Evolutionary conservation across 2,888 invertebrate species (phyloP), one percentile per base, ranked within the genome.

Genomic region (Clepsis dumicolana): DNA sequence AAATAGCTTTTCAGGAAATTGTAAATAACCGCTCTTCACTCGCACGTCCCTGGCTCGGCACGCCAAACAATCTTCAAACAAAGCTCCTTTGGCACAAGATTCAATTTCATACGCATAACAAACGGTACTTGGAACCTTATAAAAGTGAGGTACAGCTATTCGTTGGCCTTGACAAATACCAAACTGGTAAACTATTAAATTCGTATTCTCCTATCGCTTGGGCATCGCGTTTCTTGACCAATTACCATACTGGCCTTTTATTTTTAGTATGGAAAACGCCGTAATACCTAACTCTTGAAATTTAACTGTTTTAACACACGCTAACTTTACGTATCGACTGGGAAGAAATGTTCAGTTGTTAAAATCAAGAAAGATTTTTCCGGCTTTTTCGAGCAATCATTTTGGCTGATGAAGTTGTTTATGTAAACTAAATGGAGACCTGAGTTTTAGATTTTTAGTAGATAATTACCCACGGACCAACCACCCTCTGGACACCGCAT

Each of bases 281-380:
- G 61, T 44, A 25, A 18, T 41, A 32, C 25, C 25, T 32, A 38
- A 48, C 21, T 56, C 14, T 32, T 54, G 4, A 14, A 10, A 1
- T 61, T 56, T 25, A 61, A 67, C 10, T 56, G 62, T 67, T 48
- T 24, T 3, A 14, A 38, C 18, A 50, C 67, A 67, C 67, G 67
- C 62, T 0, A 62, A 44, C 16, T 48, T 62, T 56, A 10, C 10
- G 5, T n/a, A 18, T 50, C 2, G 38, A 18, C 18, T 10, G 44
- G 2, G 8, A 44, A 44, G 8, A 29, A 29, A 29, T 8, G 29
- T 29, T 29, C n/a, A n/a, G n/a, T n/a, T n/a, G n/a, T n/a, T n/a
- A n/a, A n/a, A n/a, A n/a, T n/a, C n/a, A n/a, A n/a, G n/a, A n/a
- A n/a, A n/a, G n/a, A n/a, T n/a, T n/a, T n/a, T n/a, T n/a, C n/a